Evolutionary conservation across 1,140 invertebrate genomes (phyloP).

Genomic region (Prorops nasuta): DNA sequence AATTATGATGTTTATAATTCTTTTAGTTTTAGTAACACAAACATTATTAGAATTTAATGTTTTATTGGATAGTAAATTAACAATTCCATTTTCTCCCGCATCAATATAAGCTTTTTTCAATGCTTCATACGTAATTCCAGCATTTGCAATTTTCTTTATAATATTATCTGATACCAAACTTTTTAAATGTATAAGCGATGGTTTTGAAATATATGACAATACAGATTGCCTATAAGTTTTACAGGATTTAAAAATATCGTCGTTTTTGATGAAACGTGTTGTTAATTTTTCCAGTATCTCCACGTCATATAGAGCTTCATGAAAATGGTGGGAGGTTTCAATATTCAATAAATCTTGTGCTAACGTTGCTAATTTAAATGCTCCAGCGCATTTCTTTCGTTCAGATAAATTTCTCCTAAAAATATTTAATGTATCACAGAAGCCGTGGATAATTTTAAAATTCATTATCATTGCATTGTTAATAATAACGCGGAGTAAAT

Average conservation of each 20-base stretch:
- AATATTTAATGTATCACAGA: background rate
- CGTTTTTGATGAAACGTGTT: background rate
- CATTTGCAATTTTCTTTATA: constrained; percentile 4
- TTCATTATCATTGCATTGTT: background rate
- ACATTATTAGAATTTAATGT: constrained; percentile 4
- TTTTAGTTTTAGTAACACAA: constrained; percentile 14
- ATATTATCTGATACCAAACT: too few species aligned
- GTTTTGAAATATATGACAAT: too few species aligned
- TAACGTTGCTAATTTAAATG: background rate
- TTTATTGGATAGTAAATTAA: constrained; percentile 11
- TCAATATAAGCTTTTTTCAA: constrained; percentile 9
- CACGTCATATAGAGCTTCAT: background rate
- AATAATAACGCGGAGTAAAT: background rate
- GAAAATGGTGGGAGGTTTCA: background rate
- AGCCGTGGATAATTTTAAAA: background rate
- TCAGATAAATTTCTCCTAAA: too few species aligned
- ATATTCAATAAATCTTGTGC: background rate
- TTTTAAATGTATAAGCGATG: too few species aligned
- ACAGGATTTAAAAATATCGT: too few species aligned
- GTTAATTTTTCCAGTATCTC: background rate
- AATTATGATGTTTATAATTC: constrained; percentile 10
- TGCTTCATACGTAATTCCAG: constrained; percentile 11
- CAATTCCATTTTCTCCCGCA: too few species aligned
- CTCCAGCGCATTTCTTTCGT: background rate
- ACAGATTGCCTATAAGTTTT: too few species aligned